phyloP scores from a whole-genome alignment of 2,888 invertebrate species.

The Ochropleura leucogaster region DNA sequence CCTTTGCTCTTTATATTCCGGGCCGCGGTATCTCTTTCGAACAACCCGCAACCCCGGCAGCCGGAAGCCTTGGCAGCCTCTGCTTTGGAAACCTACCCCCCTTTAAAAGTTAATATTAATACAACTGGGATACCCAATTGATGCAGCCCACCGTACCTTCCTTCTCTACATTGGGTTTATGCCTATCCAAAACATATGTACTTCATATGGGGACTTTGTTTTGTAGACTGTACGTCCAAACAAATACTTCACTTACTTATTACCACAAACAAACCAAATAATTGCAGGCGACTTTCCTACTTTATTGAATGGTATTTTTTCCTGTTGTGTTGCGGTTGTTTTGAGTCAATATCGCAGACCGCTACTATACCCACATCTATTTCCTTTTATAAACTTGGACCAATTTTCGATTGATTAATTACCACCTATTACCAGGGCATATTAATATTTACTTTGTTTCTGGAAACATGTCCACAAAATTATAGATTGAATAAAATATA shows the following conservation, averaged over 20 bases:
- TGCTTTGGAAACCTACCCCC: too few species aligned
- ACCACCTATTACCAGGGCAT: neutral
- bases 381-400: neutral
- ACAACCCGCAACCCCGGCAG: too few species aligned
- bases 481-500: neutral
- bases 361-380: neutral
- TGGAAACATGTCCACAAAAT: neutral
- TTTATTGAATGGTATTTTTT: neutral
- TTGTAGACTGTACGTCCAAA: slow-evolving; percentile 1
- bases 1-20: too few species aligned
- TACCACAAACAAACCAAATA: too few species aligned
- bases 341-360: neutral
- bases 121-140: too few species aligned
- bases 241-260: neutral
- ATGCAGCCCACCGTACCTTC: too few species aligned
- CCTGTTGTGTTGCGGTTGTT: neutral
- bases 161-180: neutral
- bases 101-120: too few species aligned
- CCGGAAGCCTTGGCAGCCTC: too few species aligned
- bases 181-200: neutral
- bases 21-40: too few species aligned
- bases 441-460: neutral
- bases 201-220: neutral
- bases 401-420: neutral
- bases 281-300: neutral